Percentiles rank a stretch among this genome's conserved stretches.
Evolutionary conservation across 2,113 vertebrate species (phyloP).

Genomic region (Myiozetetes cayanensis): DNA sequence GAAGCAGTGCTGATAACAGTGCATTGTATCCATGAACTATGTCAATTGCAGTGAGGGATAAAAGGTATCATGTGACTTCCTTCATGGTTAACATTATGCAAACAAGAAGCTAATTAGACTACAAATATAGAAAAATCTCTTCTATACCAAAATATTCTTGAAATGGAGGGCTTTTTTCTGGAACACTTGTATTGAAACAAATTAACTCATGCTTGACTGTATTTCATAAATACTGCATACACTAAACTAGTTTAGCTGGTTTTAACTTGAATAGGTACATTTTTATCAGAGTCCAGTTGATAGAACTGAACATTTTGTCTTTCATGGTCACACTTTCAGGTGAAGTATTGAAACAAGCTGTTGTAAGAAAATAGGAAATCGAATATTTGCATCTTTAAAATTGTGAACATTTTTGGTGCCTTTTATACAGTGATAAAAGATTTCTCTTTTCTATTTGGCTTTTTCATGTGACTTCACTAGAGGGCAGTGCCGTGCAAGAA

Average conservation of each 20-base stretch:
- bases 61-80: not conserved
- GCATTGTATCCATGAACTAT: rapidly evolving
- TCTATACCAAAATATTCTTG: not conserved
- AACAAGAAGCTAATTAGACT: not conserved
- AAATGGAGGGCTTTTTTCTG: not conserved
- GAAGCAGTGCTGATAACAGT: not conserved
- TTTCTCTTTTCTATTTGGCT: not conserved
- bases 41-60: not conserved
- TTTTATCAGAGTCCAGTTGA: not conserved
- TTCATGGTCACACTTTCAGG: not conserved
- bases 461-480: constrained; percentile 60
- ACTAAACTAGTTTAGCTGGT: not conserved
- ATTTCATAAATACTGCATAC: not conserved
- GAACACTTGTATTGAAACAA: not conserved
- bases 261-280: not conserved
- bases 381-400: not conserved
- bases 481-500: constrained; percentile 89
- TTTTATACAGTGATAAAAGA: not conserved
- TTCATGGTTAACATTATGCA: not conserved
- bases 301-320: not conserved
- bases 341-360: not conserved
- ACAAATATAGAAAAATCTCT: not conserved
- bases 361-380: not conserved
- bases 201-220: not conserved
- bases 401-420: not conserved